These are phyloP conservation scores for Rhingia campestris DNA, from an alignment of 2,888 invertebrate species.

Conservation along the genomic window DNA sequence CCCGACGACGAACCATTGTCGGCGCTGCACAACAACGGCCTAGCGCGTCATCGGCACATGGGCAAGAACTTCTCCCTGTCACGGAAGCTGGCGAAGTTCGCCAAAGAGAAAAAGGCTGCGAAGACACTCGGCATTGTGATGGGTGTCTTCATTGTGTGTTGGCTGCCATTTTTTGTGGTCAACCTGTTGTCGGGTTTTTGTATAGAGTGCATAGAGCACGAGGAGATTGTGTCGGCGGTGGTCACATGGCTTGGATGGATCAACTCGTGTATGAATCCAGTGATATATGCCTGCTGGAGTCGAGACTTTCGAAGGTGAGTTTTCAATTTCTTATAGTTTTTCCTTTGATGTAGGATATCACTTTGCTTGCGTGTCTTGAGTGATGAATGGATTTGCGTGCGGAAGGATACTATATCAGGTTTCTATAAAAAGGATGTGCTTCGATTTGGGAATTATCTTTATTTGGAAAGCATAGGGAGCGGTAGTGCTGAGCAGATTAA, in stretches of 20 bases:
- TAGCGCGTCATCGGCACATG: conserved; percentile 88
- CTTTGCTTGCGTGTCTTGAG: neutral
- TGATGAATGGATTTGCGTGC: neutral
- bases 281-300: conserved; percentile 99
- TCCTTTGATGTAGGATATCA: neutral
- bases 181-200: conserved; percentile 96
- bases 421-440: too few species aligned
- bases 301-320: conserved; percentile 95
- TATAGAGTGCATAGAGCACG: conserved; percentile 92
- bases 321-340: neutral
- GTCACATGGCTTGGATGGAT: conserved; percentile 98
- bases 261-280: conserved; percentile 97
- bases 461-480: too few species aligned
- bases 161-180: conserved; percentile 98
- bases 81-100: conserved; percentile 96
- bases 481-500: neutral
- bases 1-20: conserved; percentile 88
- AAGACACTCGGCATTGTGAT: conserved; percentile 98
- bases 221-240: conserved; percentile 93
- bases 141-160: conserved; percentile 98
- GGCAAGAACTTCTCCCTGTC: conserved; percentile 96
- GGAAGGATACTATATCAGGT: neutral
- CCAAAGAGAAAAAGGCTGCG: conserved; percentile 98
- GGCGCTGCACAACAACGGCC: conserved; percentile 90
- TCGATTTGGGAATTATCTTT: too few species aligned